These are phyloP conservation scores for Drosophila kohkoa DNA, from an alignment of 1,140 invertebrate genomes.

Conservation along the genomic window DNA sequence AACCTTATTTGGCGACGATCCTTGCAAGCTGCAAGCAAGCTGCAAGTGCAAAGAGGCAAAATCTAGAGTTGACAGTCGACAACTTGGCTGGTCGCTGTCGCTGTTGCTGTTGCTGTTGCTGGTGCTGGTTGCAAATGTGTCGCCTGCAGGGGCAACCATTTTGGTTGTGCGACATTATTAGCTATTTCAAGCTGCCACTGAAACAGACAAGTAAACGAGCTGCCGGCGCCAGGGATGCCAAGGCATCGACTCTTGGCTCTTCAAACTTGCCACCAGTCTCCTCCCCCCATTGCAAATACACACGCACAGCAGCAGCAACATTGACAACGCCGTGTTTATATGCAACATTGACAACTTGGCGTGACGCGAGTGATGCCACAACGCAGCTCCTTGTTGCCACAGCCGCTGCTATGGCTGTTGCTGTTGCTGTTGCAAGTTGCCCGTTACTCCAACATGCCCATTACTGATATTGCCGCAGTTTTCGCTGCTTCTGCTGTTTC, in stretches of 20 bases:
- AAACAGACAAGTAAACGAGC: constrained; percentile 67
- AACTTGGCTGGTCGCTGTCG: constrained; percentile 16
- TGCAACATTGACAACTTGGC: constrained; percentile 80
- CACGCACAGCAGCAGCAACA: constrained; percentile 47
- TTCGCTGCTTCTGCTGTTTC: neutral
- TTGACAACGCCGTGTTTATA: constrained; percentile 74
- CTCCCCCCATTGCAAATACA: constrained; percentile 7
- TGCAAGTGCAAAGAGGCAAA: constrained; percentile 14
- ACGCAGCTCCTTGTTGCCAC: constrained; percentile 38
- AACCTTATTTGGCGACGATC: constrained; percentile 6
- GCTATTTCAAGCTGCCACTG: constrained; percentile 62
- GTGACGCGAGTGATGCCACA: constrained; percentile 64
- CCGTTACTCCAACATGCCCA: constrained; percentile 60
- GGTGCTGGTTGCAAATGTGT: constrained; percentile 5
- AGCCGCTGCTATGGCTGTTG: constrained; percentile 10
- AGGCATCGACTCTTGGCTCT: neutral
- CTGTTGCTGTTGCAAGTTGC: constrained; percentile 31
- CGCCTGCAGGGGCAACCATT: constrained; percentile 18
- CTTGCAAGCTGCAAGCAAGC: constrained; percentile 8
- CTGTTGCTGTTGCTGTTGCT: neutral
- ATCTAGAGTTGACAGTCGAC: constrained; percentile 33
- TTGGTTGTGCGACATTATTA: constrained; percentile 69
- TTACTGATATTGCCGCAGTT: constrained; percentile 51
- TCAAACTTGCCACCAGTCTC: neutral
- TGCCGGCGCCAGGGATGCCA: constrained; percentile 22